Conservation (phyloP, 2,113 vertebrate species). For the Poecile atricapillus region DNA sequence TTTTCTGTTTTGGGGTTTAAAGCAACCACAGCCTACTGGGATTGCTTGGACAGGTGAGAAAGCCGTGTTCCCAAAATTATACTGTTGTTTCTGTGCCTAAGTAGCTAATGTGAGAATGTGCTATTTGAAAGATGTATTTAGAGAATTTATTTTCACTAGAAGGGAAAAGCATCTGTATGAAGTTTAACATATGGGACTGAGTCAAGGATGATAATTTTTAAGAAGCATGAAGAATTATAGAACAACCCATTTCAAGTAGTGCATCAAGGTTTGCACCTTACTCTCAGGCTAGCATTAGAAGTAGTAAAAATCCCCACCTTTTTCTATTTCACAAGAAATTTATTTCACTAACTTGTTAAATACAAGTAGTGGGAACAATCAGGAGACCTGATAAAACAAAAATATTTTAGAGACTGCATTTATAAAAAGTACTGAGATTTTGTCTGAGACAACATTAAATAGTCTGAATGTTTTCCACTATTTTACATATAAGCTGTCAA, state of each 20-base stretch:
- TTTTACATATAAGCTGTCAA: background rate
- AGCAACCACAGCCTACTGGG: slow-evolving; percentile 74
- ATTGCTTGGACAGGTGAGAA: slow-evolving; percentile 78
- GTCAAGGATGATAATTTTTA: background rate
- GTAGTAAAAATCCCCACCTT: background rate
- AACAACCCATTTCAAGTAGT: background rate
- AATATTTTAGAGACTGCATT: background rate
- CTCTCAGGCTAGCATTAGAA: background rate
- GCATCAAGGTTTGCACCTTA: background rate
- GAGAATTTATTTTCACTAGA: background rate
- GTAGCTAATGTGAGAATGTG: background rate
- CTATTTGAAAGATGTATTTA: background rate
- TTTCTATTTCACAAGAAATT: background rate
- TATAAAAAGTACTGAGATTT: background rate
- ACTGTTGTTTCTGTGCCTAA: background rate
- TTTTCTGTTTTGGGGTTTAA: slow-evolving; percentile 94
- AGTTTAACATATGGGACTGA: background rate
- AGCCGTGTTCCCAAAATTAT: background rate
- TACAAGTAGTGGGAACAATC: background rate
- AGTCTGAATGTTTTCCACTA: background rate
- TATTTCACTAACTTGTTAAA: background rate
- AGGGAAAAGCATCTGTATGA: background rate
- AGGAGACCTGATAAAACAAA: background rate
- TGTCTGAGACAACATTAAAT: background rate
- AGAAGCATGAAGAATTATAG: background rate